A percentile compares a stretch with the other conserved stretches of the same genome.
Conservation (phyloP, 2,113 vertebrate species). For the Lamprotornis superbus region DNA sequence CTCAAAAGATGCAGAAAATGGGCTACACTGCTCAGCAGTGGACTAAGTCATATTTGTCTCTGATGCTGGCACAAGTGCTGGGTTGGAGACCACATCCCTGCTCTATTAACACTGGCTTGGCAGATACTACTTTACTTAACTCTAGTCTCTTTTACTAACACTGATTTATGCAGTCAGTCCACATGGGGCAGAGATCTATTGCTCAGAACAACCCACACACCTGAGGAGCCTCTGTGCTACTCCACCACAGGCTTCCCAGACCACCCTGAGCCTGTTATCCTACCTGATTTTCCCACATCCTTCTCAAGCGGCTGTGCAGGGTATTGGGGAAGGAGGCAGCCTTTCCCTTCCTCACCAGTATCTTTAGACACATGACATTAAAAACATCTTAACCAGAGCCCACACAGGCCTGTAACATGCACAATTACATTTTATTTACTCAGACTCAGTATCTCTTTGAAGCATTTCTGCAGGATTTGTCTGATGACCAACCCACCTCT, state of each 20-base stretch:
- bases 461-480: background rate
- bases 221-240: background rate
- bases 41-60: background rate
- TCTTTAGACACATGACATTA: too few relatives aligned
- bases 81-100: background rate
- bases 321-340: rapidly evolving
- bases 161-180: background rate
- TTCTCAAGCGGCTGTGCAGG: background rate
- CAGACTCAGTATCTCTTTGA: rapidly evolving
- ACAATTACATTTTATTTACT: background rate
- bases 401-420: background rate
- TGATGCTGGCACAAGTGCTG: background rate
- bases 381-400: background rate
- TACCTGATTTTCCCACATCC: background rate
- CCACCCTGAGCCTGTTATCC: background rate
- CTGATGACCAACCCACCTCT: background rate
- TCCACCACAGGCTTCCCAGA: background rate
- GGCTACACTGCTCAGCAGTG: background rate
- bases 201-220: background rate
- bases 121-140: background rate
- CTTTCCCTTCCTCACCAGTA: too few relatives aligned
- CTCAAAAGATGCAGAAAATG: background rate
- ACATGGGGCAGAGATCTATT: background rate
- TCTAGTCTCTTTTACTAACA: background rate
- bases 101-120: background rate